Conservation (phyloP, 2,888 invertebrate genomes). For the Mimas tiliae region DNA sequence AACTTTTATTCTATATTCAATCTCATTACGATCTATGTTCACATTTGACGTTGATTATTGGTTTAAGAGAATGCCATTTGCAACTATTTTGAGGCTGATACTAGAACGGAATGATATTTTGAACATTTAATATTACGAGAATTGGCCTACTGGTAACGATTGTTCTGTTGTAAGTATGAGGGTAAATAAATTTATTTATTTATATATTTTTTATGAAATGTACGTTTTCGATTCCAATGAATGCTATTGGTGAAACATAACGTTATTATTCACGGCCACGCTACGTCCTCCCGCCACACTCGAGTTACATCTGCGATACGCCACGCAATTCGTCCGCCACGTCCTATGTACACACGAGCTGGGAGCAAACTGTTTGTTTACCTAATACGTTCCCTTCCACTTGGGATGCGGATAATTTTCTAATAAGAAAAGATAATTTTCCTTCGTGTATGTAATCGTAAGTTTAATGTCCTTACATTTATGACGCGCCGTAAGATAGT, state of each 20-base stretch:
- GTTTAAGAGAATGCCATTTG: too few species aligned
- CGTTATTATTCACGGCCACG: constrained; percentile 15
- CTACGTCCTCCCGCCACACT: constrained; percentile 6
- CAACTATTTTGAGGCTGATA: too few species aligned
- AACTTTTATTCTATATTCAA: too few species aligned
- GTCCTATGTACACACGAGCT: constrained; percentile 43
- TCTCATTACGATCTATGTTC: too few species aligned
- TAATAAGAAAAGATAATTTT: constrained; percentile 35
- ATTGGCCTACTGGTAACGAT: too few species aligned
- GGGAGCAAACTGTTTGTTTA: constrained; percentile 39
- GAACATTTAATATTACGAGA: too few species aligned
- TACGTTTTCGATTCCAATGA: not conserved
- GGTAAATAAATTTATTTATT: too few species aligned
- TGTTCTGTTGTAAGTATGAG: too few species aligned
- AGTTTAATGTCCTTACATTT: not conserved
- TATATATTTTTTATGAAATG: not conserved
- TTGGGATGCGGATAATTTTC: constrained; percentile 35
- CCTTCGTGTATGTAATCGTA: not conserved
- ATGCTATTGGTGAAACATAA: not conserved
- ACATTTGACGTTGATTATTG: too few species aligned
- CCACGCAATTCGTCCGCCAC: constrained; percentile 19
- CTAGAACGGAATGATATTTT: too few species aligned
- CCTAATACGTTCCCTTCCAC: constrained; percentile 31
- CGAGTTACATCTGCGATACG: constrained; percentile 19
- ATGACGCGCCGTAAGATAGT: constrained; percentile 4